A percentile compares a stretch with the other conserved stretches of the same genome.
These are phyloP conservation scores for Aurelia sp. DNA, from an alignment of 30 jellyfish, hydroid and myxozoan genomes.

Conservation along the genomic window DNA sequence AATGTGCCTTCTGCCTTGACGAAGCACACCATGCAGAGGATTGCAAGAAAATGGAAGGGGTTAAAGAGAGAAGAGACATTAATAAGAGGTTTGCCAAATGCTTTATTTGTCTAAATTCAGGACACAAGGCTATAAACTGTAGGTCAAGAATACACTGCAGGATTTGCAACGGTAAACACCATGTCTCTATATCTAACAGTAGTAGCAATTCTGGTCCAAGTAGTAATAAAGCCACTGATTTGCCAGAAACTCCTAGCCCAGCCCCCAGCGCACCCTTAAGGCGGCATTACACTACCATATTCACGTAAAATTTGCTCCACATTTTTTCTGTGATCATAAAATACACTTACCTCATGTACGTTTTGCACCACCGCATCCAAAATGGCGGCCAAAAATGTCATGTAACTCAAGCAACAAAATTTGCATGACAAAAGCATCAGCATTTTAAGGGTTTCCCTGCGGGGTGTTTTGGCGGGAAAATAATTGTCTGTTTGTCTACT, in stretches of 20 bases:
- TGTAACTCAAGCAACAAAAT: too few species aligned
- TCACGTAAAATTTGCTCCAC: too few species aligned
- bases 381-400: too few species aligned
- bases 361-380: too few species aligned
- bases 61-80: not conserved
- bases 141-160: not conserved
- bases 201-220: not conserved
- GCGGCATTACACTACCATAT: too few species aligned
- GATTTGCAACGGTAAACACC: constrained; percentile 17
- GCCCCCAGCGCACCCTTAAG: not conserved
- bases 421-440: too few species aligned
- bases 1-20: not conserved
- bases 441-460: too few species aligned
- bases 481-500: too few species aligned
- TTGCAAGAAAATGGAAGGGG: not conserved
- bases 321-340: too few species aligned
- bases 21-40: constrained; percentile 7
- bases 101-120: constrained; percentile 10
- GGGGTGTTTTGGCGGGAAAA: too few species aligned
- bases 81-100: not conserved
- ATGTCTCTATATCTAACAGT: constrained; percentile 17
- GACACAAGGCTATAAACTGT: constrained; percentile 17
- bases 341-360: too few species aligned
- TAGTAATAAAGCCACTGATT: not conserved
- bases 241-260: not conserved